Percentiles rank a stretch among this genome's conserved stretches.
phyloP scores from a whole-genome alignment of 2,888 invertebrate species.

The Imbricaverruca yamaguchii region DNA sequence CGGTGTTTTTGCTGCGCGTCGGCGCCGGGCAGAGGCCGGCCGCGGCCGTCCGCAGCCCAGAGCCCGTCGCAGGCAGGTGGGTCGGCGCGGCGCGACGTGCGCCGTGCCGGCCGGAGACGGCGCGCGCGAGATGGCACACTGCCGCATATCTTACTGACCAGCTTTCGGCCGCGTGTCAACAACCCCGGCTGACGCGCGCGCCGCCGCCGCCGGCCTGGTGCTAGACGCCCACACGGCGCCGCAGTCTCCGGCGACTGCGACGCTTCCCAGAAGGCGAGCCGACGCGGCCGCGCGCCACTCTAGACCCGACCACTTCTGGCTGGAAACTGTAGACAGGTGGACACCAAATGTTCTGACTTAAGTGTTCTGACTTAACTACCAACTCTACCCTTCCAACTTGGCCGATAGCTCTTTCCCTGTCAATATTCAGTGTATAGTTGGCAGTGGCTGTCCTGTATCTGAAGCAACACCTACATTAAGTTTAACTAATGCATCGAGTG shows the following conservation, averaged over 20 bases:
- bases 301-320: too few relatives aligned
- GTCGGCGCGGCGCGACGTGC: too few relatives aligned
- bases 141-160: slow-evolving; percentile 18
- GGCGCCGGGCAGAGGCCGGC: neutral
- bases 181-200: neutral
- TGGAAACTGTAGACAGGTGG: too few relatives aligned
- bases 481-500: too few relatives aligned
- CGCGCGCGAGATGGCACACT: neutral
- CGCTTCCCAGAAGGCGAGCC: neutral
- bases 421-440: too few relatives aligned
- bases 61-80: neutral
- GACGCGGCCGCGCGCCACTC: neutral
- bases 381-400: too few relatives aligned
- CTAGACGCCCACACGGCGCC: neutral
- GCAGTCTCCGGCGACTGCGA: slow-evolving; percentile 12
- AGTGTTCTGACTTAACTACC: too few relatives aligned
- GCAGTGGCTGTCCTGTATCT: too few relatives aligned
- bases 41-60: neutral
- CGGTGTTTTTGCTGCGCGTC: neutral
- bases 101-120: too few relatives aligned
- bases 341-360: too few relatives aligned
- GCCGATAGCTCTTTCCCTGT: too few relatives aligned
- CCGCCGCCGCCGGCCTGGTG: neutral
- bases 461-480: too few relatives aligned
- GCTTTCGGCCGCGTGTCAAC: slow-evolving; percentile 1